Evolutionary conservation across 2,888 invertebrate species (phyloP).

Genomic region (Cerceris ruficornis): DNA sequence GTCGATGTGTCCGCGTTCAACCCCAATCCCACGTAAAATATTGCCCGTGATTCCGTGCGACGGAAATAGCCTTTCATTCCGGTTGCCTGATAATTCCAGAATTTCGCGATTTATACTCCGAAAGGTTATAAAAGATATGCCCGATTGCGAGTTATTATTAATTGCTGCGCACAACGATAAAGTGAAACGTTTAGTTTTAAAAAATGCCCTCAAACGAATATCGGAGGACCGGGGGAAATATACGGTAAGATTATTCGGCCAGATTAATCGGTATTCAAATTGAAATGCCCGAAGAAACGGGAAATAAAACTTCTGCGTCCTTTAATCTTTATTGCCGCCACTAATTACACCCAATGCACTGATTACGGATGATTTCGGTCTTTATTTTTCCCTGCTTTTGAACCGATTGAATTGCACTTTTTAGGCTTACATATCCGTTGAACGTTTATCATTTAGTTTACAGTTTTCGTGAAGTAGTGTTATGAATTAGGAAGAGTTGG

Average conservation of each 20-base stretch:
- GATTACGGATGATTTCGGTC: background rate
- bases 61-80: constrained; percentile 75
- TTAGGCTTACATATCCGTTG: too few species aligned
- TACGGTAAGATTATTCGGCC: constrained; percentile 65
- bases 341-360: constrained; percentile 1
- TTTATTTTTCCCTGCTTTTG: background rate
- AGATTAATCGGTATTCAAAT: constrained; percentile 60
- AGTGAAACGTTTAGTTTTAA: constrained; percentile 64
- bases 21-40: constrained; percentile 80
- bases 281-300: constrained; percentile 34
- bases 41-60: constrained; percentile 75
- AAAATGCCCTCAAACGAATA: constrained; percentile 65
- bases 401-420: background rate
- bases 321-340: constrained; percentile 1
- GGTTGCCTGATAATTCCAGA: constrained; percentile 70
- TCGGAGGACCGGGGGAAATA: constrained; percentile 57
- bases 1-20: constrained; percentile 79
- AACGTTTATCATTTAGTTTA: too few species aligned
- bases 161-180: constrained; percentile 65
- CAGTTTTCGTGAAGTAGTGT: too few species aligned
- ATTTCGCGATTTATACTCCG: constrained; percentile 70
- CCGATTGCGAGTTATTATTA: constrained; percentile 68
- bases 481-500: too few species aligned
- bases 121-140: constrained; percentile 68
- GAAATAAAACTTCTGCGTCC: constrained; percentile 34